These are phyloP conservation scores for Andrena chrysosceles DNA, from an alignment of 2,888 invertebrate species.

Conservation along the genomic window DNA sequence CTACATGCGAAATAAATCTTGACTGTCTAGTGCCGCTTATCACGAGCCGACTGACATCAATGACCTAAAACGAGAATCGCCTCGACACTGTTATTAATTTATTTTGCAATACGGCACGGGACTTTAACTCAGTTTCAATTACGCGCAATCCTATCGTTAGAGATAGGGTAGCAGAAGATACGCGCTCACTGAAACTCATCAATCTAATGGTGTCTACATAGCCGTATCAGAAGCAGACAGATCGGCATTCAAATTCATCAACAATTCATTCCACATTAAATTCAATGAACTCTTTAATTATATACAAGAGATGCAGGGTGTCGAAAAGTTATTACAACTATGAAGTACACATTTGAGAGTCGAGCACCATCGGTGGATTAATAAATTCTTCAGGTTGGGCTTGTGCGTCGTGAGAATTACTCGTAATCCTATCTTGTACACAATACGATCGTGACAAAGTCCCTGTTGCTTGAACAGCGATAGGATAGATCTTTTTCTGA, in stretches of 20 bases:
- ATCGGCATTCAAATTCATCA: no score
- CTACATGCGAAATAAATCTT: background rate
- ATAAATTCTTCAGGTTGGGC: background rate
- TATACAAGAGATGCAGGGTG: no score
- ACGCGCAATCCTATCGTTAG: no score
- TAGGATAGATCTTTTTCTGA: constrained; percentile 23
- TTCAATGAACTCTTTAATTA: no score
- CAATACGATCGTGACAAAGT: background rate
- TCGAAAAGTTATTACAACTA: no score
- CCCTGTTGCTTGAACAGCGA: background rate
- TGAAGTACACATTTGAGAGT: no score
- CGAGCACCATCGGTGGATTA: background rate
- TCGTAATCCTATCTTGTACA: background rate
- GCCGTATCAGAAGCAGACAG: no score
- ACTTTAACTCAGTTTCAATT: background rate
- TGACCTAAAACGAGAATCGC: background rate
- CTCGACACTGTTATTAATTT: background rate
- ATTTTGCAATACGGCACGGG: background rate
- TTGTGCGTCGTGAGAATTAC: background rate
- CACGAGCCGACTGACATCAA: background rate
- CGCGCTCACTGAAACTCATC: no score
- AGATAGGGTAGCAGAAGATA: no score
- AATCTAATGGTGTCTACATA: no score
- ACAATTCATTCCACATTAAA: no score
- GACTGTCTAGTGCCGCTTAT: background rate